Percentiles rank a stretch among this genome's conserved stretches.
Evolutionary conservation across 2,113 vertebrate species (phyloP).

Genomic region (Carlito syrichta): DNA sequence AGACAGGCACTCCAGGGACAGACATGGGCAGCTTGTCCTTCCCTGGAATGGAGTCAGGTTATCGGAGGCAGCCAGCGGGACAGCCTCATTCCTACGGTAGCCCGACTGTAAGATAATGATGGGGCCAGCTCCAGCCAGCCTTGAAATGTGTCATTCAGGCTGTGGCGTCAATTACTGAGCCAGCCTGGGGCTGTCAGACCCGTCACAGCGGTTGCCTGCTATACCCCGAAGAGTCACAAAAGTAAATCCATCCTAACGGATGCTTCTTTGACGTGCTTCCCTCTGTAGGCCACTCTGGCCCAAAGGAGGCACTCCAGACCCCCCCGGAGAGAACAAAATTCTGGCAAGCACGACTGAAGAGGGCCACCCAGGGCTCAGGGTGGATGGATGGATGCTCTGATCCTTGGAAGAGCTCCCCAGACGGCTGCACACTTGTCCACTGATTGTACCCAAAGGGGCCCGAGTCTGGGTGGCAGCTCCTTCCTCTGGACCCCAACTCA

Average conservation of each 20-base stretch:
- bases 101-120: constrained; percentile 29
- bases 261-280: background rate
- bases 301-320: background rate
- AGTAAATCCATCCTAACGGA: background rate
- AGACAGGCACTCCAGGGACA: background rate
- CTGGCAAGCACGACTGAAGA: background rate
- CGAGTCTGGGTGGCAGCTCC: background rate
- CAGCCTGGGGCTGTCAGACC: constrained; percentile 45
- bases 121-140: background rate
- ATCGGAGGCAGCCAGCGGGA: background rate
- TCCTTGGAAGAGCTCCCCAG: background rate
- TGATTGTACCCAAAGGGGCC: background rate
- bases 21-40: fast-evolving
- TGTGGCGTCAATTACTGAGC: constrained; percentile 52
- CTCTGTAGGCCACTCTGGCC: background rate
- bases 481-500: too few species aligned
- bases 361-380: background rate
- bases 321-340: background rate
- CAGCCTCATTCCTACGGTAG: constrained; percentile 10
- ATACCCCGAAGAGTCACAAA: constrained; percentile 7
- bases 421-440: fast-evolving
- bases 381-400: background rate
- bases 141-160: background rate
- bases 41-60: background rate
- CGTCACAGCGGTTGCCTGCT: background rate